Base-by-base conservation (phyloP, 2,888 invertebrate genomes). In the Seira musarum region DNA sequence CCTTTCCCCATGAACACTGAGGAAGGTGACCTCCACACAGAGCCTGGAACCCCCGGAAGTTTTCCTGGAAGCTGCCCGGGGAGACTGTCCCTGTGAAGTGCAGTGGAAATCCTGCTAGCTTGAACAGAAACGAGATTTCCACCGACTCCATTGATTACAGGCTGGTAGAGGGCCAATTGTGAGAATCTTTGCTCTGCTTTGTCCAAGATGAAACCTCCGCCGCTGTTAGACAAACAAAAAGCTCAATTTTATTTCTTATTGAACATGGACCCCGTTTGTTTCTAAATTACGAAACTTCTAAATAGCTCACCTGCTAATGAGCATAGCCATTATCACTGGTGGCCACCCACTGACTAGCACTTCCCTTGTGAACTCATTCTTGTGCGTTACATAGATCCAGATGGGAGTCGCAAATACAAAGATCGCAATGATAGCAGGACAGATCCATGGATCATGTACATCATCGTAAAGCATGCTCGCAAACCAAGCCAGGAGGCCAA, bases 111-210 rank as follows among this genome's bases (percentile, higher is more conserved):
- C 87, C 94, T 90, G 88, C 93, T 93, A 2, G 94, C 93, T 88
- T 94, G 91, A 15, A 95, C 93, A 15, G 94, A 94, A 0, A 94
- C 94, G 86, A 95, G 89, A 88, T 95, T 95, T 2, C 94, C 94
- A 21, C 94, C 95, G 24, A 94, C 94, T 24, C 94, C 94, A 88
- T 94, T 95, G 84, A 95, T 93, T 17, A 95, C 94, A n/a, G 94
- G 94, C 89, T 94, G 94, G 88, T 93, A 95, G 19, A 94, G 93
- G 53, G 94, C 94, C 81, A 95, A 91, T 73, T 93, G 93, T 86
- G 91, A 91, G 88, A 92, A 94, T 76, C 90, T 90, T 6, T 90
- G 90, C 19, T 94, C 93, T 89, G 94, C 93, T 85, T 91, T 91
- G 88, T 94, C 93, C 85, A 94, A 88, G 85, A 94, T 93, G 82